Conservation (phyloP, 2,888 invertebrate species). For the Rutpela maculata region DNA sequence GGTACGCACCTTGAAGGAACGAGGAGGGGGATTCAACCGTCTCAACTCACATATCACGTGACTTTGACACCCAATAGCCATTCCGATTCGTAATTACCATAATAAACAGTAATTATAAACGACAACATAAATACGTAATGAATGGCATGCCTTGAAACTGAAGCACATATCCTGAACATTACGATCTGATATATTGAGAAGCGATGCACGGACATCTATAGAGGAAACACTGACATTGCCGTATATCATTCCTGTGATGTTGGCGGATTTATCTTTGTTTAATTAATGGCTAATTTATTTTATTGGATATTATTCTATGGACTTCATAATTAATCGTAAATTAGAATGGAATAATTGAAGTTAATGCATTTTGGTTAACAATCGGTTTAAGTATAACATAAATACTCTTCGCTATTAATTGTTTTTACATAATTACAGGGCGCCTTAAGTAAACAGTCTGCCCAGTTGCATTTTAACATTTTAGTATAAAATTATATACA, state of each 20-base stretch:
- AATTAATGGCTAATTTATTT: constrained; percentile 42
- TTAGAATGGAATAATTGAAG: constrained; percentile 15
- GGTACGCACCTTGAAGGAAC: constrained; percentile 44
- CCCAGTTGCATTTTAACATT: no score
- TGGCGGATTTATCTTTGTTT: constrained; percentile 42
- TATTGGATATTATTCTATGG: constrained; percentile 30
- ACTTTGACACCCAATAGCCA: constrained; percentile 69
- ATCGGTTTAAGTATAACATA: constrained; percentile 8
- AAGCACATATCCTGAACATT: constrained; percentile 44
- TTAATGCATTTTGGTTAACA: constrained; percentile 18
- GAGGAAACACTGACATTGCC: constrained; percentile 37
- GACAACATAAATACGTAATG: constrained; percentile 71
- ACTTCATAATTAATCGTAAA: constrained; percentile 30
- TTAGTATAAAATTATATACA: no score
- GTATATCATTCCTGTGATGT: constrained; percentile 40
- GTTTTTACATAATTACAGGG: no score
- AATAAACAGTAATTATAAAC: constrained; percentile 73
- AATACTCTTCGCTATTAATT: not conserved
- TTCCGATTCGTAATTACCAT: constrained; percentile 69
- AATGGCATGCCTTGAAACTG: constrained; percentile 54
- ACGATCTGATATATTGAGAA: constrained; percentile 42
- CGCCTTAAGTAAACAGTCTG: no score
- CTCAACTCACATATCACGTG: constrained; percentile 66
- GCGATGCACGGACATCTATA: constrained; percentile 37
- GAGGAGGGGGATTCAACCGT: constrained; percentile 37